Conservation (phyloP, 2,888 invertebrate genomes). For the Tenthredo notha region DNA sequence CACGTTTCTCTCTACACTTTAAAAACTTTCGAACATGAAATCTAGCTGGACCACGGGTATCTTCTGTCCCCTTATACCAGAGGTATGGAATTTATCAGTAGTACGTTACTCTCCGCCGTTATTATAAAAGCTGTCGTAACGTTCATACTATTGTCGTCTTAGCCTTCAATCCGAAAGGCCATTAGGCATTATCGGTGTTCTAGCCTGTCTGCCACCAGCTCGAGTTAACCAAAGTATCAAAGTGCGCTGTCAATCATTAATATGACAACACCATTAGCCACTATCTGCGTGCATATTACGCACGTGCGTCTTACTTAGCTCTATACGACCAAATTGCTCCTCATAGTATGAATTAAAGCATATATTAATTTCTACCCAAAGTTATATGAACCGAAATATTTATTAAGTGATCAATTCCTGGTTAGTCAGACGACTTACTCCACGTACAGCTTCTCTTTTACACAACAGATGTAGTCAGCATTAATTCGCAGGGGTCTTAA, state of each 20-base stretch:
- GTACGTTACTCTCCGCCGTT: neutral
- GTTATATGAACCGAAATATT: neutral
- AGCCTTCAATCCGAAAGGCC: slow-evolving; percentile 54
- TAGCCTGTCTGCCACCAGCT: neutral
- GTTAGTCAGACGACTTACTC: neutral
- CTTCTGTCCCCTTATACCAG: neutral
- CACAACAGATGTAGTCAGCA: neutral
- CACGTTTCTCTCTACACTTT: neutral
- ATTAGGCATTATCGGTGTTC: slow-evolving; percentile 59
- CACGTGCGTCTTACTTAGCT: neutral
- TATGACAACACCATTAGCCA: slow-evolving; percentile 53
- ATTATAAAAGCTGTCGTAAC: neutral
- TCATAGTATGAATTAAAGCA: neutral
- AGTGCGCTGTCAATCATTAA: slow-evolving; percentile 53
- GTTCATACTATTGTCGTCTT: slow-evolving; percentile 21
- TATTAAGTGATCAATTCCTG: neutral
- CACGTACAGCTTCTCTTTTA: neutral
- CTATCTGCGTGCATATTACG: slow-evolving; percentile 45
- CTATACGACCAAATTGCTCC: slow-evolving; percentile 9
- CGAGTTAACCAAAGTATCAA: slow-evolving; percentile 8
- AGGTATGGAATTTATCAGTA: neutral
- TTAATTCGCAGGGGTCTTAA: no score
- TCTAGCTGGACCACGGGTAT: neutral
- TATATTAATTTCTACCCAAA: neutral
- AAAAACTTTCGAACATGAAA: neutral